These are phyloP conservation scores for Philopedon plagiatum DNA, from an alignment of 2,888 invertebrate species.

Conservation along the genomic window DNA sequence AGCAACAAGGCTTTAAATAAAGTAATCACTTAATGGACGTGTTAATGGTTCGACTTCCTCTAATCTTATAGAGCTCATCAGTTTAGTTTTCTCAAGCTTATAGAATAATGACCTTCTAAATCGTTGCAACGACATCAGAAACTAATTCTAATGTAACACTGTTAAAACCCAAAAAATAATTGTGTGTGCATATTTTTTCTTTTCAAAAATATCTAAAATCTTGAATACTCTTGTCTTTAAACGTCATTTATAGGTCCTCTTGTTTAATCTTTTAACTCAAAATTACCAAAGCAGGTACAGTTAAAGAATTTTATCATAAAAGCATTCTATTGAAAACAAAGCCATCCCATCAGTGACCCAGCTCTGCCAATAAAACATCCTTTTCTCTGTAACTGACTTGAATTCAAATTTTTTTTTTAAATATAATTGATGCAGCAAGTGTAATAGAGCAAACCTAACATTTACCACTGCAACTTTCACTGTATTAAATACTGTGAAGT, in stretches of 20 bases:
- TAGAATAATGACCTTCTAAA: not conserved
- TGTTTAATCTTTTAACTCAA: not conserved
- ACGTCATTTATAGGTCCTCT: constrained; percentile 5
- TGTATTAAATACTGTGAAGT: too few relatives aligned
- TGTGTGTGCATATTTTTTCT: not conserved
- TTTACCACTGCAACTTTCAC: not conserved
- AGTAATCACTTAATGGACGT: too few relatives aligned
- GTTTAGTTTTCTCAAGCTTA: not conserved
- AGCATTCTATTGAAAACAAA: too few relatives aligned
- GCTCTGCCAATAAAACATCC: not conserved
- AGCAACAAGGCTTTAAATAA: too few relatives aligned
- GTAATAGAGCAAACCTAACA: not conserved
- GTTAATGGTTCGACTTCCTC: too few relatives aligned
- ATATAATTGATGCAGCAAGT: not conserved
- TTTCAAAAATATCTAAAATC: constrained; percentile 4
- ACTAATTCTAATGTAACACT: not conserved
- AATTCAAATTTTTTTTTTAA: too few relatives aligned
- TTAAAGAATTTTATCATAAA: too few relatives aligned
- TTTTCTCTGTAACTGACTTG: too few relatives aligned
- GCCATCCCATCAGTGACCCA: too few relatives aligned
- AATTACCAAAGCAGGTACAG: too few relatives aligned
- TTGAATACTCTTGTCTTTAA: constrained; percentile 1
- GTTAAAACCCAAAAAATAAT: not conserved
- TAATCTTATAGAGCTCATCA: not conserved
- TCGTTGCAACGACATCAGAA: not conserved